These are phyloP conservation scores for Furcula furcula DNA, from an alignment of 2,888 invertebrate species.

Conservation along the genomic window DNA sequence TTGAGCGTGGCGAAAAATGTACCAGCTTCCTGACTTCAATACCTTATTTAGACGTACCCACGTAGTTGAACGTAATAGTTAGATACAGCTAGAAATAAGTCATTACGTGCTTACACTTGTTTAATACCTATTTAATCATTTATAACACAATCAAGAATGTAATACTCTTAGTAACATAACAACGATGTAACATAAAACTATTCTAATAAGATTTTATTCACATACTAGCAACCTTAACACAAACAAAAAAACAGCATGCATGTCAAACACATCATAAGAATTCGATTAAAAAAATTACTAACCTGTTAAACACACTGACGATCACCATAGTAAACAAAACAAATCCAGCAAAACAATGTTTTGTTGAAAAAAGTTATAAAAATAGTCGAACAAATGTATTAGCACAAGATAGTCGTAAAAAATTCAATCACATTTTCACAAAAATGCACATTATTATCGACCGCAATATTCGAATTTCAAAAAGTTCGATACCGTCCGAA, in stretches of 20 bases:
- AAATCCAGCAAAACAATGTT: constrained; percentile 56
- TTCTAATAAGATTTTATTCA: no score
- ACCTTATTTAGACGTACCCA: constrained; percentile 13
- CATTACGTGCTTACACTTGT: no score
- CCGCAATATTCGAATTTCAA: constrained; percentile 37
- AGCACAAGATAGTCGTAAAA: constrained; percentile 44
- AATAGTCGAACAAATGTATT: constrained; percentile 44
- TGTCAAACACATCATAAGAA: background rate
- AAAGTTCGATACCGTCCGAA: constrained; percentile 42
- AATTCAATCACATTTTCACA: constrained; percentile 64
- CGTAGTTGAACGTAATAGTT: no score
- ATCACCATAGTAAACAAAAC: constrained; percentile 79
- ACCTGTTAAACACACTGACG: constrained; percentile 79
- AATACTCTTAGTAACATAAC: no score
- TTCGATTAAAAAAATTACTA: constrained; percentile 27
- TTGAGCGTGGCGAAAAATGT: constrained; percentile 34
- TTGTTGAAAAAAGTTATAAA: constrained; percentile 31
- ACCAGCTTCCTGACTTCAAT: constrained; percentile 20
- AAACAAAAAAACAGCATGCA: background rate
- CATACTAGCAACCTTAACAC: background rate
- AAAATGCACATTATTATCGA: constrained; percentile 59
- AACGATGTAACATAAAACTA: no score
- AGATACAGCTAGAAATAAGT: no score
- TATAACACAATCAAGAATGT: no score
- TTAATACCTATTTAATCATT: no score